A percentile compares a stretch with the other conserved stretches of the same genome.
Evolutionary conservation across 2,888 invertebrate genomes (phyloP).

Genomic region (Hydropsyche betteni): DNA sequence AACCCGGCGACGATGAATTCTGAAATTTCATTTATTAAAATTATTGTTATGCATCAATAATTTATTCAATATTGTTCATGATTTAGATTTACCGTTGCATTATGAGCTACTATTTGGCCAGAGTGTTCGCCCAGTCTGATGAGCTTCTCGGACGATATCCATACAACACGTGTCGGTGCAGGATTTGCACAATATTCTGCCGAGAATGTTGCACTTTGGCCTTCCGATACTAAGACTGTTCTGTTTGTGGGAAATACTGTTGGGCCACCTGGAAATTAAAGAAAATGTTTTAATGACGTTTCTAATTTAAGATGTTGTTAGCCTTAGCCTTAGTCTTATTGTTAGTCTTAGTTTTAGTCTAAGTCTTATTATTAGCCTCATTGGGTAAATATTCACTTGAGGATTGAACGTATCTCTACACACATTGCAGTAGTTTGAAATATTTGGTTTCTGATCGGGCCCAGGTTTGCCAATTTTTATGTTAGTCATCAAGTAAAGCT

Average conservation of each 20-base stretch:
- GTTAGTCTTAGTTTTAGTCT: no score
- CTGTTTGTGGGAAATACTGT: constrained; percentile 69
- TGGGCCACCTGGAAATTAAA: constrained; percentile 66
- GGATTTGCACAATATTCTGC: constrained; percentile 77
- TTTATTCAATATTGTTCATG: no score
- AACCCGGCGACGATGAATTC: constrained; percentile 67
- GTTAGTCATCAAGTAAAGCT: no score
- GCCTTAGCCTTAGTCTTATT: no score
- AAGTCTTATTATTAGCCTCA: no score
- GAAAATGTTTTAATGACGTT: background rate
- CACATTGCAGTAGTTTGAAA: no score
- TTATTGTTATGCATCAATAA: no score
- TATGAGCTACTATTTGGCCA: constrained; percentile 63
- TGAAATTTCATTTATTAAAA: constrained; percentile 55
- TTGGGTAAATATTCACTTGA: no score
- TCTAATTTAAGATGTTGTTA: background rate
- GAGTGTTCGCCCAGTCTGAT: constrained; percentile 66
- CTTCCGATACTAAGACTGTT: constrained; percentile 69
- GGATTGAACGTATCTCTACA: no score
- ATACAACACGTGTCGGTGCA: constrained; percentile 68
- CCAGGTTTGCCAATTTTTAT: no score
- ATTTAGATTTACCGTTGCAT: constrained; percentile 61
- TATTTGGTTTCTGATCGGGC: no score
- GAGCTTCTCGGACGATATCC: constrained; percentile 68
- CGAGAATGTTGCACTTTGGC: constrained; percentile 68